Evolutionary conservation across 2,113 vertebrate species (phyloP).

Genomic region (Hyperopisus bebe): DNA sequence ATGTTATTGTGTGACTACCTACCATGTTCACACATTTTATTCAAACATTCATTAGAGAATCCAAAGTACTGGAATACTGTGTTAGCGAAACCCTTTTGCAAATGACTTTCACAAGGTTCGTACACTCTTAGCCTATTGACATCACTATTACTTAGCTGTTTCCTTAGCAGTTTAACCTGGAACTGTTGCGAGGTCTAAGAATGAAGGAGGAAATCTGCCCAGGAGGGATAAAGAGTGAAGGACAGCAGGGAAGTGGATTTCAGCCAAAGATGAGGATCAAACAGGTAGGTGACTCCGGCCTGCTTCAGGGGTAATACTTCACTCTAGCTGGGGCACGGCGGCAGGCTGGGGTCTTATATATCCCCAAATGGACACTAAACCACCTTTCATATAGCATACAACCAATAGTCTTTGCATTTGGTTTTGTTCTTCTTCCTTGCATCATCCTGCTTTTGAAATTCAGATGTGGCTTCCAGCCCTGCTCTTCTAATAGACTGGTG

Average conservation of each 20-base stretch:
- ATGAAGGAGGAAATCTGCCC: background rate
- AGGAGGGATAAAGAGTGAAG: slow-evolving; percentile 9
- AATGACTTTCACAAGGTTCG: background rate
- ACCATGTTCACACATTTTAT: background rate
- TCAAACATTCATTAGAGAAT: background rate
- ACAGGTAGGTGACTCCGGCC: background rate
- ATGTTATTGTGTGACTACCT: background rate
- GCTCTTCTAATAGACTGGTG: slow-evolving; percentile 36
- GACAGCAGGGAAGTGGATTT: background rate
- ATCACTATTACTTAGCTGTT: background rate
- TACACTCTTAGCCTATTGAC: background rate
- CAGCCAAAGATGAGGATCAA: slow-evolving; percentile 12
- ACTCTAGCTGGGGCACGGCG: background rate
- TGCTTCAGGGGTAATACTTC: background rate
- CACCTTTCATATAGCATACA: too few relatives aligned
- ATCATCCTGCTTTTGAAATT: slow-evolving; percentile 1
- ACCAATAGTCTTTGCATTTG: background rate
- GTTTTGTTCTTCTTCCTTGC: background rate
- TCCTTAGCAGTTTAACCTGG: background rate
- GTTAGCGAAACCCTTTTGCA: background rate
- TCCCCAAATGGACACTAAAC: background rate
- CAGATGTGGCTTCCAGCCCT: slow-evolving; percentile 35
- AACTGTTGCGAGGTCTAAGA: background rate
- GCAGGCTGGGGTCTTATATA: background rate
- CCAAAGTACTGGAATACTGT: background rate